A percentile compares a stretch with the other conserved stretches of the same genome.
Conservation (phyloP, 2,797 vertebrate genomes). For the Molossus molossus region DNA sequence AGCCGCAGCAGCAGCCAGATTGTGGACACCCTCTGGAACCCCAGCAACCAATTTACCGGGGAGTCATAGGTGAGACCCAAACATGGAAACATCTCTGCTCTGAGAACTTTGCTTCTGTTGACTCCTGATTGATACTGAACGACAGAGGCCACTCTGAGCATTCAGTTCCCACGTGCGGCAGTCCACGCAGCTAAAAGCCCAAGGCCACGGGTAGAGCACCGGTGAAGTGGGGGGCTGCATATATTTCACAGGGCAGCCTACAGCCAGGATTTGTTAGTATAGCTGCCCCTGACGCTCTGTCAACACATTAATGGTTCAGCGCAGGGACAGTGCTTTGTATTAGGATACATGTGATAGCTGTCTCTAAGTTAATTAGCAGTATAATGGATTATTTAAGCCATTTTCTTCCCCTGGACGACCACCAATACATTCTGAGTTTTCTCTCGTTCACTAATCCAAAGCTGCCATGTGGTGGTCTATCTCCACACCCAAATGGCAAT, state of each 20-base stretch:
- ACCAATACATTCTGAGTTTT: not conserved
- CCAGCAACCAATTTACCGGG: not conserved
- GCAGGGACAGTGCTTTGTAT: not conserved
- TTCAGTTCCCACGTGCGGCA: not conserved
- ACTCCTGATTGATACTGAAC: not conserved
- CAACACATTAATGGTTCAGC: not conserved
- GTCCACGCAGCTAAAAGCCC: not conserved
- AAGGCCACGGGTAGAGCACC: not conserved
- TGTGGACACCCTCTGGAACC: not conserved
- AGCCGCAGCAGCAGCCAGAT: not conserved
- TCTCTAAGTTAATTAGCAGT: not conserved
- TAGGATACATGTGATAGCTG: not conserved
- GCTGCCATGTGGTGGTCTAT: not conserved
- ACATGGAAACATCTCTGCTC: not conserved
- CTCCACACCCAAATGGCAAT: not conserved
- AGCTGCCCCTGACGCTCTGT: not conserved
- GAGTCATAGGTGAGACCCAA: not conserved
- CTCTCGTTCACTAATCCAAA: not conserved
- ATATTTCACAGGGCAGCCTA: not conserved
- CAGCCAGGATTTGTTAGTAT: not conserved
- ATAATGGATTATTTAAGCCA: not conserved
- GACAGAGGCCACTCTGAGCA: too few species aligned
- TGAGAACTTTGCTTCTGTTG: not conserved
- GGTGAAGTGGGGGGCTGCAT: not conserved
- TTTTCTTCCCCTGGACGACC: not conserved